Percentiles rank a stretch among this genome's conserved stretches.
These are phyloP conservation scores for Phyllotreta striolata DNA, from an alignment of 2,888 invertebrate genomes.

Conservation along the genomic window DNA sequence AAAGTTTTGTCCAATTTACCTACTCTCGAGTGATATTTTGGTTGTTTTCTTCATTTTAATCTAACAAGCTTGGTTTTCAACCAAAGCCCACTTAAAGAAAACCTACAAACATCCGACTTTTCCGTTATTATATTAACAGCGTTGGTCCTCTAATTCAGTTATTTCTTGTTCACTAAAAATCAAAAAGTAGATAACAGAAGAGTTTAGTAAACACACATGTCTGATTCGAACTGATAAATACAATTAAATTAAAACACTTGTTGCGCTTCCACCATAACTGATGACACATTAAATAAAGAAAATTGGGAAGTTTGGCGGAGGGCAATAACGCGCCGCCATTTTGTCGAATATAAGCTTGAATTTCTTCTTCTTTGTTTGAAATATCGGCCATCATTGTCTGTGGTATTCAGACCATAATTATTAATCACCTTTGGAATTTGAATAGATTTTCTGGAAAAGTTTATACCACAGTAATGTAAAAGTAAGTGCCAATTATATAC, in stretches of 20 bases:
- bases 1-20: conserved; percentile 43
- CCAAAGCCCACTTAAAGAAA: too few species aligned
- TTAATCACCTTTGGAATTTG: not conserved
- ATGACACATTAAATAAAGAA: conserved; percentile 44
- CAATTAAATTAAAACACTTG: conserved; percentile 47
- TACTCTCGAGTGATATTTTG: conserved; percentile 39
- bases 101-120: conserved; percentile 26
- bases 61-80: not conserved
- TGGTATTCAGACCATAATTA: not conserved
- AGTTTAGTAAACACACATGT: conserved; percentile 41
- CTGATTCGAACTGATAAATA: conserved; percentile 44
- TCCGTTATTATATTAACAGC: conserved; percentile 23
- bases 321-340: not conserved
- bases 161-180: conserved; percentile 17
- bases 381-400: not conserved
- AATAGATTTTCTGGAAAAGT: too few species aligned
- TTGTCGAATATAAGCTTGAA: too few species aligned
- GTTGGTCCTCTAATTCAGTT: conserved; percentile 22
- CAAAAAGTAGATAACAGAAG: conserved; percentile 20
- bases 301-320: conserved; percentile 33
- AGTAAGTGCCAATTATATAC: too few species aligned
- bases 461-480: too few species aligned
- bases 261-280: conserved; percentile 53
- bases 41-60: conserved; percentile 45
- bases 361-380: not conserved